A percentile compares a stretch with the other conserved stretches of the same genome.
Evolutionary conservation across 2,113 vertebrate genomes (phyloP).

Genomic region (Spheniscus mendiculus): DNA sequence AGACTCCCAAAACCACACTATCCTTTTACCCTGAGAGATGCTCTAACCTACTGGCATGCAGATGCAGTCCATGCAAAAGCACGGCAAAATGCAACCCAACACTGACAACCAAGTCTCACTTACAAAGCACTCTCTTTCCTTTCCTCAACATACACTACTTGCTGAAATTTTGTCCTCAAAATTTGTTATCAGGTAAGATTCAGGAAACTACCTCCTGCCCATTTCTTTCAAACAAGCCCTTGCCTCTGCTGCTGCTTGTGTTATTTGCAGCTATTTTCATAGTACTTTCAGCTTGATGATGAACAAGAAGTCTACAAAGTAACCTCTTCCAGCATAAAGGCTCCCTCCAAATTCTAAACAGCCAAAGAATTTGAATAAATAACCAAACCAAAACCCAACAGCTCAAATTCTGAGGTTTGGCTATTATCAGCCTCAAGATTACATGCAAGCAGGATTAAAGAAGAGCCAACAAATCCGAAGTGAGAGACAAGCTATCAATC

Average conservation of each 20-base stretch:
- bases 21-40: neutral
- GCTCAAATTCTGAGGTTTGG: neutral
- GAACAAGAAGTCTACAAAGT: neutral
- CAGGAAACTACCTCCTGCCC: neutral
- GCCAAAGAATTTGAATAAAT: neutral
- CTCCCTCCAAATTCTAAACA: neutral
- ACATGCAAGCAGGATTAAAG: neutral
- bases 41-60: neutral
- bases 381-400: neutral
- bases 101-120: neutral
- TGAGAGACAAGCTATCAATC: neutral
- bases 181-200: neutral
- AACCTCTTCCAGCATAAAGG: neutral
- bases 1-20: neutral
- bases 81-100: neutral
- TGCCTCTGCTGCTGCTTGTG: neutral
- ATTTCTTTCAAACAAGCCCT: neutral
- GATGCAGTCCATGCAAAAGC: neutral
- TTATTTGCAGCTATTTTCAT: neutral
- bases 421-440: neutral
- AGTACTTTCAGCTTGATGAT: neutral
- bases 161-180: neutral
- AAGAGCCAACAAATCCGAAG: neutral
- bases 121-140: neutral
- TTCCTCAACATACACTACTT: neutral